Evolutionary conservation across 2,888 invertebrate species (phyloP).

Genomic region (Lamproptera curius): DNA sequence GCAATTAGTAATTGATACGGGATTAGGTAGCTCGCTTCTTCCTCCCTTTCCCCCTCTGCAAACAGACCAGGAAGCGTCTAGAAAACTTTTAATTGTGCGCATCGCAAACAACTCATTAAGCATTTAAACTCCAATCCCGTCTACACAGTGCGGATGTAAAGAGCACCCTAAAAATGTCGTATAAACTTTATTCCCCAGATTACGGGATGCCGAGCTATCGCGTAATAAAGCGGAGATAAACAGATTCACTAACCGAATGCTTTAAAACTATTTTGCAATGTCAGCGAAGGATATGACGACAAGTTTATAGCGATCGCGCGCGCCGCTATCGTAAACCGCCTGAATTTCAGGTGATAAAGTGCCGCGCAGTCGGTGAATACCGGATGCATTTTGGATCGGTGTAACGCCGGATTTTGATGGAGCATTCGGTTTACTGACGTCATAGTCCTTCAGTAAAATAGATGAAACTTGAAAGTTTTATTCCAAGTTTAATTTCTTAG

Average conservation of each 20-base stretch:
- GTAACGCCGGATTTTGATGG: too few species aligned
- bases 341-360: conserved; percentile 64
- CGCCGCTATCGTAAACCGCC: conserved; percentile 44
- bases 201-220: conserved; percentile 55
- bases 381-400: conserved; percentile 64
- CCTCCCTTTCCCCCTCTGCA: background rate
- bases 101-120: conserved; percentile 54
- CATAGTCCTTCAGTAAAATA: too few species aligned
- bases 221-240: conserved; percentile 63
- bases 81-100: conserved; percentile 59
- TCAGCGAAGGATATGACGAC: conserved; percentile 67
- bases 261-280: conserved; percentile 74
- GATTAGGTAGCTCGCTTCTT: conserved; percentile 1
- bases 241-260: conserved; percentile 55
- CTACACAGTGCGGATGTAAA: conserved; percentile 66
- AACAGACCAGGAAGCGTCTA: conserved; percentile 39
- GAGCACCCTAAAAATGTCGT: conserved; percentile 62
- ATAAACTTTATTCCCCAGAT: conserved; percentile 71
- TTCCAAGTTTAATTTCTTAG: too few species aligned
- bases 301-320: conserved; percentile 46
- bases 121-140: conserved; percentile 66
- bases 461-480: too few species aligned
- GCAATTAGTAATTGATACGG: conserved; percentile 3
- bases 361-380: conserved; percentile 57
- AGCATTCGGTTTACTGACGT: too few species aligned